These are phyloP conservation scores for Alethe castanea DNA, from an alignment of 2,113 vertebrate species.

Conservation along the genomic window DNA sequence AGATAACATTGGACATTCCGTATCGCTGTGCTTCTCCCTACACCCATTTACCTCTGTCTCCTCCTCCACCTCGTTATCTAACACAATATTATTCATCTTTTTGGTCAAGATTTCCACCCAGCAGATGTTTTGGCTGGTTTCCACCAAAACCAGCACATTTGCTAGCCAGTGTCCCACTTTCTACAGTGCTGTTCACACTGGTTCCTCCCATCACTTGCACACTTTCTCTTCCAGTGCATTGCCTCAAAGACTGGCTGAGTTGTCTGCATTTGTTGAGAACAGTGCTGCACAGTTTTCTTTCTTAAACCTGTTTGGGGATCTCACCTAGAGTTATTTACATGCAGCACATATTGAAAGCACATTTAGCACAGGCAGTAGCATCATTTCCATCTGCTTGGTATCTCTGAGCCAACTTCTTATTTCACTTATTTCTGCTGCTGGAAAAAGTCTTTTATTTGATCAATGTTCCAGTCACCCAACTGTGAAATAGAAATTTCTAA, in stretches of 20 bases:
- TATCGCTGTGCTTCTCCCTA: background rate
- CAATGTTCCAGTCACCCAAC: background rate
- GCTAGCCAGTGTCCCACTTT: background rate
- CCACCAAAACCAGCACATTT: slow-evolving; percentile 18
- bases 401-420: background rate
- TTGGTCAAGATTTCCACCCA: slow-evolving; percentile 20
- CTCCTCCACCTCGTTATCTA: background rate
- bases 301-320: background rate
- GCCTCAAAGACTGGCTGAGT: background rate
- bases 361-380: background rate
- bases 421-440: slow-evolving; percentile 4
- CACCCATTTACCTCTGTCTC: background rate
- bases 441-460: slow-evolving; percentile 23
- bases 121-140: background rate
- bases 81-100: background rate
- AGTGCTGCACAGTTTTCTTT: background rate
- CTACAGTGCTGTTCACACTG: background rate
- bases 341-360: background rate
- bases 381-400: background rate
- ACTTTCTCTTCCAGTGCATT: background rate
- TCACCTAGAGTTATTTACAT: slow-evolving; percentile 6
- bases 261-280: background rate
- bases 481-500: slow-evolving; percentile 48
- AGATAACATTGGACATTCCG: background rate
- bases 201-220: slow-evolving; percentile 3